Conservation (phyloP, 2,797 vertebrate species). For the Heteromormyrus szaboi region DNA sequence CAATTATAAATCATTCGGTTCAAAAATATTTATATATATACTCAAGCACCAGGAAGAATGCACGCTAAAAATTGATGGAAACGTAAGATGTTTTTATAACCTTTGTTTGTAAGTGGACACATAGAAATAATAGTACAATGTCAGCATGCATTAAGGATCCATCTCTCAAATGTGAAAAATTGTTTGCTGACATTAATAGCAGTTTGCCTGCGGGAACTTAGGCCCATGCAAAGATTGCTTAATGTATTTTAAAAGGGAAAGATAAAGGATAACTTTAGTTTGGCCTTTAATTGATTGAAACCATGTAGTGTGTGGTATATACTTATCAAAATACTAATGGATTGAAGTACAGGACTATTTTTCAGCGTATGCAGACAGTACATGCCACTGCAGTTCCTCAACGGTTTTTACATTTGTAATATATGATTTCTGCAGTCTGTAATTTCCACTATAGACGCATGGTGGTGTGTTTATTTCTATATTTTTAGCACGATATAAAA, state of each 20-base stretch:
- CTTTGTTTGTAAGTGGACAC: background rate
- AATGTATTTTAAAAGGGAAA: constrained; percentile 6
- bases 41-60: background rate
- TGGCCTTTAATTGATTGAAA: constrained; percentile 10
- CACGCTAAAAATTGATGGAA: background rate
- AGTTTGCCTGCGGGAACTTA: background rate
- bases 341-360: background rate
- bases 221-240: background rate
- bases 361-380: background rate
- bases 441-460: background rate
- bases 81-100: background rate
- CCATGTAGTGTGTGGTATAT: constrained; percentile 7
- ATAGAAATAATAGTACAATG: background rate
- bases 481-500: background rate
- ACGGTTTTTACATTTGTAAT: background rate
- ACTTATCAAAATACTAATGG: constrained; percentile 13
- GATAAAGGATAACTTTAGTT: constrained; percentile 11
- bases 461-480: background rate
- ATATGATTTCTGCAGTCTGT: background rate
- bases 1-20: background rate
- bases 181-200: constrained; percentile 2
- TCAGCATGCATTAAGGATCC: constrained; percentile 11
- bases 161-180: constrained; percentile 10
- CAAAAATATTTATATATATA: background rate
- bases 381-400: background rate